phyloP scores from a whole-genome alignment of 2,113 vertebrate genomes.

The Engystomops pustulosus region DNA sequence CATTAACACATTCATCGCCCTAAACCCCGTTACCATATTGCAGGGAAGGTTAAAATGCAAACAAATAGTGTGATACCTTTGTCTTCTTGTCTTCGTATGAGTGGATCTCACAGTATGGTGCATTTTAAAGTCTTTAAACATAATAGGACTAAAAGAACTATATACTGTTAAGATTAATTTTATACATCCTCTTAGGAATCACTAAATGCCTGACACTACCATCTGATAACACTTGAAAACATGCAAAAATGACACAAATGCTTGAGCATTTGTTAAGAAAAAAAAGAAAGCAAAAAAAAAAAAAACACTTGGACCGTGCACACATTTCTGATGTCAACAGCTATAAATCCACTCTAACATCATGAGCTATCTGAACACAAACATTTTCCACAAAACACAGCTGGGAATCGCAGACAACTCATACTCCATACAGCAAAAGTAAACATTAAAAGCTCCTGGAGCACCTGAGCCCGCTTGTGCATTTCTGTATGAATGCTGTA shows the following conservation, averaged over 20 bases:
- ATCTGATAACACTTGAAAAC: background rate
- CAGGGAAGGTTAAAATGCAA: no score
- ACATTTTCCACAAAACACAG: constrained; percentile 3
- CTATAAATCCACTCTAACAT: constrained; percentile 40
- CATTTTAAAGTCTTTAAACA: no score
- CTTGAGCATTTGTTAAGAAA: background rate
- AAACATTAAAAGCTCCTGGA: constrained; percentile 28
- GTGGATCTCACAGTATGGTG: no score
- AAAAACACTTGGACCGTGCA: background rate
- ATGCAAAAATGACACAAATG: background rate
- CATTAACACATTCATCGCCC: no score
- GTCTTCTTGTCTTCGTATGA: no score
- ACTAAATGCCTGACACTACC: background rate
- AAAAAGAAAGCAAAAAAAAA: background rate
- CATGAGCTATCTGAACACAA: constrained; percentile 37
- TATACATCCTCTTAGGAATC: no score
- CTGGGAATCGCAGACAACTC: constrained; percentile 34
- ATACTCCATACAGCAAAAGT: constrained; percentile 27
- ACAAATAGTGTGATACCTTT: no score
- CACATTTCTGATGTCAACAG: constrained; percentile 52
- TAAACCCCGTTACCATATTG: no score
- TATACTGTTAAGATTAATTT: no score
- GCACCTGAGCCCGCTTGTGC: constrained; percentile 39
- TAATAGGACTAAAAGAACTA: no score
- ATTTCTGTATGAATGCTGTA: background rate